Evolutionary conservation across 2,888 invertebrate species (phyloP), one percentile per base, ranked within the genome.

Genomic region (Tetragonisca angustula): DNA sequence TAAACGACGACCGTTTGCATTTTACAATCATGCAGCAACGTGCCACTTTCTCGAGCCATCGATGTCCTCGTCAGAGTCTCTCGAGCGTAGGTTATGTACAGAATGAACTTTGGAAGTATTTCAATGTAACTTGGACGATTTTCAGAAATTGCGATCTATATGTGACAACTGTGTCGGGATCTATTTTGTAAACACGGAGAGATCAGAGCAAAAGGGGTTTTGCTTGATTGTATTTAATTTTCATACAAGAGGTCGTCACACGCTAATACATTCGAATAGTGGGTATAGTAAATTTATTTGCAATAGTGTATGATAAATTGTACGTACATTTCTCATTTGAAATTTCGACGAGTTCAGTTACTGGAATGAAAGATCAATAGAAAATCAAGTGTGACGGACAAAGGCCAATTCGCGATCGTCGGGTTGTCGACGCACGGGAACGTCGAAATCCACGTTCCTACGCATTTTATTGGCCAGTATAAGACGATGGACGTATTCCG

Each of bases 381-480:
- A 27, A 70, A 36, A 54, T 85, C 76, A 87, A 62, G 67, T 72
- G 54, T 84, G 74, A 73, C 86, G 89, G 32, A 79, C 80, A 54
- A 78, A 62, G 65, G 86, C 85, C 32, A 86, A 77, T 79, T 83
- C 87, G 5, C 52, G 32, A 52, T 91, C 85, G 24, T 86, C 52
- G 15, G 75, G 77, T 11, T 87, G 76, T 43, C 87, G 81, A 52
- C 91, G 88, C 27, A 91, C 59, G 27, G 89, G 85, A 74, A 92
- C 78, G 78, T 87, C 88, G 11, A 83, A 80, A 75, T 93, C 92
- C n/a, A 88, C 79, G 62, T 91, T 91, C 80, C 79, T 85, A n/a
- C 88, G 89, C 86, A 91, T 87, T 88, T 93, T 92, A 62, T 89
- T 86, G 59, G 83, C 84, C 56, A 90, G 81, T 86, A 91, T 88